Evolutionary conservation across 2,113 vertebrate species (phyloP).

Genomic region (Thunnus thynnus): DNA sequence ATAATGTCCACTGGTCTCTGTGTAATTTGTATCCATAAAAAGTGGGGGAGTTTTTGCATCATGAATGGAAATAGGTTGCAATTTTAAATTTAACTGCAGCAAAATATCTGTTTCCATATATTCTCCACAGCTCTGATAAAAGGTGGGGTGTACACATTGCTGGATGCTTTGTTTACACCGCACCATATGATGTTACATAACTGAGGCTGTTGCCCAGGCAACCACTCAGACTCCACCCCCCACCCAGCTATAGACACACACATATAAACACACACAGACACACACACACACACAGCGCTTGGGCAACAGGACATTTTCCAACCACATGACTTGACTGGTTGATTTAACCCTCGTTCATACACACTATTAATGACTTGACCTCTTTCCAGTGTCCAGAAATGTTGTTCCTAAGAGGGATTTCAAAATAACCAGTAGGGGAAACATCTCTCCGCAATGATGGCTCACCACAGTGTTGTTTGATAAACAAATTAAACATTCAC

Average conservation of each 20-base stretch:
- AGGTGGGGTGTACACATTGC: slow-evolving; percentile 36
- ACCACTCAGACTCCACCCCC: slow-evolving; percentile 58
- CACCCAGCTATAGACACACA: slow-evolving; percentile 14
- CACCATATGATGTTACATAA: slow-evolving; percentile 82
- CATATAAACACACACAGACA: neutral
- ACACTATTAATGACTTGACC: slow-evolving; percentile 43
- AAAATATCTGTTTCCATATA: slow-evolving; percentile 1
- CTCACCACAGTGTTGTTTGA: slow-evolving; percentile 37
- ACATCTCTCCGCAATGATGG: slow-evolving; percentile 18
- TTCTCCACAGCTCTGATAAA: slow-evolving; percentile 6
- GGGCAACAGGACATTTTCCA: slow-evolving; percentile 39
- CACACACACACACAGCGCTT: slow-evolving; percentile 1
- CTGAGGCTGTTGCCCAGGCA: slow-evolving; percentile 76
- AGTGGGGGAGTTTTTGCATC: neutral
- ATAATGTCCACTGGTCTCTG: slow-evolving; percentile 14
- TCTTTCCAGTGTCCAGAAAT: slow-evolving; percentile 13
- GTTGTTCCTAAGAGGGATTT: slow-evolving; percentile 4
- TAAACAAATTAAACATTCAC: slow-evolving; percentile 59
- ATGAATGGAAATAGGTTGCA: neutral
- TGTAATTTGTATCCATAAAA: slow-evolving; percentile 32
- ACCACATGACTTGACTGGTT: slow-evolving; percentile 36
- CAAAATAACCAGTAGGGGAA: slow-evolving; percentile 18
- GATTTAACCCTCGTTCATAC: slow-evolving; percentile 39
- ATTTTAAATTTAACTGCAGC: slow-evolving; percentile 1
- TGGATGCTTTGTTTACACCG: slow-evolving; percentile 79